A percentile compares a stretch with the other conserved stretches of the same genome.
Evolutionary conservation across 2,113 vertebrate species (phyloP).

Genomic region (Tor tambroides): DNA sequence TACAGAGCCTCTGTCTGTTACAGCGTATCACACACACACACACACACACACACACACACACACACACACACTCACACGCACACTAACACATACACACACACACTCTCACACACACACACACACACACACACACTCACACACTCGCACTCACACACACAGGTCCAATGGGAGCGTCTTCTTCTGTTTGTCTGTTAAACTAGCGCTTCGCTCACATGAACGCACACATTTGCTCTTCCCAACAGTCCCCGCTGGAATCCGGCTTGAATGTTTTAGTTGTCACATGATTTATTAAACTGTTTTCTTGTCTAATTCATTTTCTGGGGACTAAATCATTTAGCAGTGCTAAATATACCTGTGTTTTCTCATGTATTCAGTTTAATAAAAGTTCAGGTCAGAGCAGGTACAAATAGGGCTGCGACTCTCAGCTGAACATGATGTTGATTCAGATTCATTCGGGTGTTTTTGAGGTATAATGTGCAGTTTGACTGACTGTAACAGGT

Average conservation of each 20-base stretch:
- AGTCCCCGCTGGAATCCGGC: not conserved
- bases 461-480: not conserved
- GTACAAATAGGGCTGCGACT: not conserved
- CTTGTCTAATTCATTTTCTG: not conserved
- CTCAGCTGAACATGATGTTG: not conserved
- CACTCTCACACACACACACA: not conserved
- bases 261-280: not conserved
- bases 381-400: not conserved
- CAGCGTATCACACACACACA: slow-evolving; percentile 45
- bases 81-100: too few relatives aligned
- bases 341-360: slow-evolving; percentile 14
- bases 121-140: slow-evolving; percentile 12
- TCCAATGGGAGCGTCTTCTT: not conserved
- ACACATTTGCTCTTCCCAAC: not conserved
- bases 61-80: slow-evolving; percentile 28
- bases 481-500: not conserved
- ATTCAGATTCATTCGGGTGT: not conserved
- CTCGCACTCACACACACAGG: not conserved
- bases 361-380: not conserved
- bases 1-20: too few relatives aligned
- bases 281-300: slow-evolving; percentile 13
- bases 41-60: slow-evolving; percentile 14
- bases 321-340: not conserved
- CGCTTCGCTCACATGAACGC: not conserved
- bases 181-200: slow-evolving; percentile 23